Conservation (phyloP, 1,140 invertebrate species). For the Bombus sibiricus region DNA sequence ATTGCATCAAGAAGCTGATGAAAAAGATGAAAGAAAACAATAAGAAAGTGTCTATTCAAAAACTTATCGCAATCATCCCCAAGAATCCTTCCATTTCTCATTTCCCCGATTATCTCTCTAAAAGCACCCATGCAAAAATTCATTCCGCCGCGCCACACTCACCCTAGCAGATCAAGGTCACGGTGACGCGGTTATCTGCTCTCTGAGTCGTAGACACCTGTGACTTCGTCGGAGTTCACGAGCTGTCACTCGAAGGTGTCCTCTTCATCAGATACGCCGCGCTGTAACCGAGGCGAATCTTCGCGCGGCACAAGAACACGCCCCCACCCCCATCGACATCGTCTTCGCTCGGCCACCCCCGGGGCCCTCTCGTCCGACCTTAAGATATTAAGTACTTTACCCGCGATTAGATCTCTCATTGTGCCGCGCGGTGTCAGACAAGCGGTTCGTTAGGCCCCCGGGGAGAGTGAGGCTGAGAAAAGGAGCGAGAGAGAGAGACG, state of each 20-base stretch:
- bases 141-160: neutral
- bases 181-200: slow-evolving; percentile 46
- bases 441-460: slow-evolving; percentile 74
- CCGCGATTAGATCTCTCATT: slow-evolving; percentile 83
- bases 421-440: slow-evolving; percentile 80
- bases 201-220: slow-evolving; percentile 52
- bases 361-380: slow-evolving; percentile 74
- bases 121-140: neutral
- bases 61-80: no score
- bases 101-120: neutral
- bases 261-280: slow-evolving; percentile 78
- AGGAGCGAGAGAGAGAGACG: slow-evolving; percentile 42
- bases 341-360: slow-evolving; percentile 54
- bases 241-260: slow-evolving; percentile 74
- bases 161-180: slow-evolving; percentile 56
- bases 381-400: slow-evolving; percentile 83
- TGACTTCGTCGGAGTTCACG: slow-evolving; percentile 50
- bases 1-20: neutral
- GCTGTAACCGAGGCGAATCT: slow-evolving; percentile 60
- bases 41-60: neutral
- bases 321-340: slow-evolving; percentile 21
- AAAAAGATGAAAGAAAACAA: neutral
- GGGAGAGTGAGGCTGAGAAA: slow-evolving; percentile 58
- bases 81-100: neutral
- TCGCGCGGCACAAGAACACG: neutral